Conservation (phyloP, 1,140 invertebrate species). For the Lasioglossum albipes region DNA sequence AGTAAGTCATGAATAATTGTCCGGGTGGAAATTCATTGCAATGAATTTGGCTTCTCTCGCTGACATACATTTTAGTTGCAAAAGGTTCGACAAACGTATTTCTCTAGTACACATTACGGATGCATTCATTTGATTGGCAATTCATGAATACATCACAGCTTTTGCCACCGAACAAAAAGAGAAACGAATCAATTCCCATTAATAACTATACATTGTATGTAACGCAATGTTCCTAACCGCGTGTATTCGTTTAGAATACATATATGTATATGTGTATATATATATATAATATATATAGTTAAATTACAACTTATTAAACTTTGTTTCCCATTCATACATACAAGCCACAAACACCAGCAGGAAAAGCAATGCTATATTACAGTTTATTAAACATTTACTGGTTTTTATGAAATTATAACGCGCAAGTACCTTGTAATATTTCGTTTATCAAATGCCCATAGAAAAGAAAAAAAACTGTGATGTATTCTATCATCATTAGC, state of each 20-base stretch:
- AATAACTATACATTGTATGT: neutral
- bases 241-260: neutral
- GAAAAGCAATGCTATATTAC: conserved; percentile 11
- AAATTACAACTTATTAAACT: neutral
- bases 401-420: neutral
- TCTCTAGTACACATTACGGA: conserved; percentile 1
- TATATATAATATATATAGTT: too few species aligned
- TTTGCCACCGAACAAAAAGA: neutral
- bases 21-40: conserved; percentile 28
- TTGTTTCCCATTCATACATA: neutral
- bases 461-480: conserved; percentile 39
- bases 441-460: conserved; percentile 34
- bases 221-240: neutral
- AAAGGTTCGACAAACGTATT: conserved; percentile 4
- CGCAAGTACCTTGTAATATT: conserved; percentile 5
- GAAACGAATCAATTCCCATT: too few species aligned
- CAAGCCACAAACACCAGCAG: conserved; percentile 1
- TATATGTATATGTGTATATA: neutral
- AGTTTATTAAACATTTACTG: conserved; percentile 7
- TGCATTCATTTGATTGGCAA: conserved; percentile 27
- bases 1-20: conserved; percentile 22
- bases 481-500: conserved; percentile 39
- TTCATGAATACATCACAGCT: conserved; percentile 46
- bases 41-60: conserved; percentile 35
- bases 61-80: conserved; percentile 3